Evolutionary conservation across 2,888 invertebrate species (phyloP).

Genomic region (Thumatha senex): DNA sequence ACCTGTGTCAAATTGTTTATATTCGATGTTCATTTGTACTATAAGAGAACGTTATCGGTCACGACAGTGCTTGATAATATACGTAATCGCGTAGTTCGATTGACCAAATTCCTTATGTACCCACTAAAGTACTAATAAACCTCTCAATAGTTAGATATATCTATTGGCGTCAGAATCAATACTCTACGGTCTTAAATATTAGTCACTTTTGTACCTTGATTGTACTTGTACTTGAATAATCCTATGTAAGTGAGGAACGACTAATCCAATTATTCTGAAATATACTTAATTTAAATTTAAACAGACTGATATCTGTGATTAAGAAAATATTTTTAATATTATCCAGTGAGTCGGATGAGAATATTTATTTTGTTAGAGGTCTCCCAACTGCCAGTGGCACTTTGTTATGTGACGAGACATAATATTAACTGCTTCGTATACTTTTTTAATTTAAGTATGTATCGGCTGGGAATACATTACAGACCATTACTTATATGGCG

Average conservation of each 20-base stretch:
- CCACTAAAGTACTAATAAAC: constrained; percentile 56
- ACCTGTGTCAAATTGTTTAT: constrained; percentile 80
- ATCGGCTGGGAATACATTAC: constrained; percentile 50
- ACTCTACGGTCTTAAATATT: constrained; percentile 77
- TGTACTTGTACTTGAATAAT: constrained; percentile 78
- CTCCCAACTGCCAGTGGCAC: constrained; percentile 78
- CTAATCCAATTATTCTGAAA: constrained; percentile 79
- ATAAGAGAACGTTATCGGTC: constrained; percentile 67
- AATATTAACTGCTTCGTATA: constrained; percentile 64
- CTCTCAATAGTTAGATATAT: constrained; percentile 64
- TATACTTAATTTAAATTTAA: constrained; percentile 84
- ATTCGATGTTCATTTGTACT: constrained; percentile 74
- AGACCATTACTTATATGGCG: constrained; percentile 39
- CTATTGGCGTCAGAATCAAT: constrained; percentile 70
- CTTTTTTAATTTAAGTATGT: constrained; percentile 63
- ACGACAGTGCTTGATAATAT: constrained; percentile 62
- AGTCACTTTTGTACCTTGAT: constrained; percentile 83
- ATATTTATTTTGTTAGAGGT: constrained; percentile 81
- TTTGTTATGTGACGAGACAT: constrained; percentile 68
- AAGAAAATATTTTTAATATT: constrained; percentile 83
- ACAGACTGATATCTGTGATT: constrained; percentile 84
- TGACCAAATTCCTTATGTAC: constrained; percentile 71
- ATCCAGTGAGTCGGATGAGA: constrained; percentile 82
- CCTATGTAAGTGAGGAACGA: constrained; percentile 75
- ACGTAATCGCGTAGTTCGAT: constrained; percentile 69